phyloP scores from a whole-genome alignment of 2,888 invertebrate genomes.

The Leucophenga montana region DNA sequence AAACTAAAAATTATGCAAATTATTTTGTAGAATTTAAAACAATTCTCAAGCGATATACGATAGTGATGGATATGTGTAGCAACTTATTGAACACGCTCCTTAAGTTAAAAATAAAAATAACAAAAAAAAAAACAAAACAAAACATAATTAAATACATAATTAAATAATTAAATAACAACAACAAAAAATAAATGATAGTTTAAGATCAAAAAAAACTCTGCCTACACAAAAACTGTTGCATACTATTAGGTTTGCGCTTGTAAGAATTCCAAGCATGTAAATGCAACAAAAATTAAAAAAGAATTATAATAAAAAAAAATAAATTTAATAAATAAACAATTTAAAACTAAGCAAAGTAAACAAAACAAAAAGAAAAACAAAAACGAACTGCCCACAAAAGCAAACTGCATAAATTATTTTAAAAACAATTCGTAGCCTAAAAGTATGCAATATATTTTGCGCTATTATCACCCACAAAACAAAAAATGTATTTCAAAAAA shows the following conservation, averaged over 20 bases:
- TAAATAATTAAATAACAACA: not conserved
- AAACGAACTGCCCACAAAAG: not conserved
- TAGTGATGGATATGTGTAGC: too few relatives aligned
- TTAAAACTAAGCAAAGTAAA: not conserved
- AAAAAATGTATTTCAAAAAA: too few relatives aligned
- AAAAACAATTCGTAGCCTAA: too few relatives aligned
- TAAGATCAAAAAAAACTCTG: not conserved
- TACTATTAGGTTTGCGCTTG: not conserved
- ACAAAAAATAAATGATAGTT: not conserved
- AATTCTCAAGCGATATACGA: too few relatives aligned
- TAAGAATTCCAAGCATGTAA: not conserved
- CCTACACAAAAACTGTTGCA: conserved; percentile 2
- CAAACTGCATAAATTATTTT: not conserved
- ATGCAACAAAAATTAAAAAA: not conserved
- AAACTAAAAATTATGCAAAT: too few relatives aligned
- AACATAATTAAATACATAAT: not conserved
- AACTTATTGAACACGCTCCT: too few relatives aligned
- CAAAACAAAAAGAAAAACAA: not conserved
- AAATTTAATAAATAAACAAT: not conserved
- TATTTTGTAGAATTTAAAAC: too few relatives aligned
- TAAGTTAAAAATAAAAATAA: not conserved
- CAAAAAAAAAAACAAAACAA: not conserved
- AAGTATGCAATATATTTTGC: not conserved
- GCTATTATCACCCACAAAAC: too few relatives aligned
- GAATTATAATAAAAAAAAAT: too few relatives aligned